These are phyloP conservation scores for Monarcha castaneiventris DNA, from an alignment of 2,113 vertebrate species.

Conservation along the genomic window DNA sequence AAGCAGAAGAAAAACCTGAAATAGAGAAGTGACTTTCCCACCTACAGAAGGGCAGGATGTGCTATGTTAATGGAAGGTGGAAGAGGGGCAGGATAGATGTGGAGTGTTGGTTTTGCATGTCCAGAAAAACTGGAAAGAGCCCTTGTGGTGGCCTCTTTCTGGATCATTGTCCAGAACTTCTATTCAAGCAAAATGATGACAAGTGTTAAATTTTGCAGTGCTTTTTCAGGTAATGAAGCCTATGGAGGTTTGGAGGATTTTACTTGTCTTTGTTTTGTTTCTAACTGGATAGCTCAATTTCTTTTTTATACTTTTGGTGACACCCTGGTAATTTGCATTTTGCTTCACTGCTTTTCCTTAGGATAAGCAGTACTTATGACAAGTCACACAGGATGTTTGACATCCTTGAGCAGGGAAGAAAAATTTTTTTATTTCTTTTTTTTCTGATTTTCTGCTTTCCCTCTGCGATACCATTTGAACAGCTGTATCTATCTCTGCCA, in stretches of 20 bases:
- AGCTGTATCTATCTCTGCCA: constrained; percentile 15
- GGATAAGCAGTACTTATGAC: neutral
- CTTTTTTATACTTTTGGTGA: neutral
- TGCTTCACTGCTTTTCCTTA: neutral
- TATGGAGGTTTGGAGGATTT: neutral
- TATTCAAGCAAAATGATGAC: neutral
- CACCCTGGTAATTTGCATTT: neutral
- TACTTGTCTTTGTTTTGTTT: neutral
- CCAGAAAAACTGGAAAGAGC: neutral
- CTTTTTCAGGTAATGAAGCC: neutral
- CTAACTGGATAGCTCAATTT: neutral
- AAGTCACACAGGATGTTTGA: neutral
- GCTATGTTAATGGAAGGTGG: neutral
- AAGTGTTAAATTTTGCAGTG: neutral
- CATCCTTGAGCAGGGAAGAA: neutral
- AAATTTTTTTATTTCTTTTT: neutral
- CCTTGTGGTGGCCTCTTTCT: neutral
- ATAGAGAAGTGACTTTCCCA: neutral
- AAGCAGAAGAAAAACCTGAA: neutral
- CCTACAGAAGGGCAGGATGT: neutral
- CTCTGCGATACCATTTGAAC: neutral
- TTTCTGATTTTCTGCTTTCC: neutral
- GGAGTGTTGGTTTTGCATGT: neutral
- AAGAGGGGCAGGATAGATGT: neutral
- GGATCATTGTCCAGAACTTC: neutral